Evolutionary conservation across 2,888 invertebrate genomes (phyloP), one percentile per base, ranked within the genome.

Genomic region (Campoplex capitator): DNA sequence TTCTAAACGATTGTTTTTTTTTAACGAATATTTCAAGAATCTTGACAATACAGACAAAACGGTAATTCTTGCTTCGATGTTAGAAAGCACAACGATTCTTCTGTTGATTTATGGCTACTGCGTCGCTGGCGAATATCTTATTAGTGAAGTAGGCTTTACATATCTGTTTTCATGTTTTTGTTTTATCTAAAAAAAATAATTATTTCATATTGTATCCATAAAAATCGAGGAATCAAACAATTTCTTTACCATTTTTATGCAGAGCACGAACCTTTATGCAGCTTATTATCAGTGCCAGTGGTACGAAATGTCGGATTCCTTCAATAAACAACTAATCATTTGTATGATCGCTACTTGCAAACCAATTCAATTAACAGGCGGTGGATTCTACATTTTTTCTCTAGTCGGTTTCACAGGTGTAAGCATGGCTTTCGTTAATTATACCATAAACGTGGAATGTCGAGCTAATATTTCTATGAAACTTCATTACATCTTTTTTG

Each of bases 61-160:
- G 13, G 70, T 84, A 11, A 75, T 86, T 13, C 32, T 88, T 8
- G 73, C 86, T 13, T 88, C 80, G 51, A 38, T 88, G 32, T 58
- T 83, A 13, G 83, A 86, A 23, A 81, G 81, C 23, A 18, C 76
- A 23, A 88, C 88, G 35, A 79, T 88, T 71, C 67, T 86, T 18
- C 70, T 86, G 65, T 28, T 88, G 78, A 84, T 88, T 54, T 88
- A 84, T 54, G 88, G 84, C 54, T 88, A 88, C 45, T 88, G 88
- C 80, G 77, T 82, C 28, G 88, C 88, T 4, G 88, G 88, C 48
- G 86, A 88, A 86, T 88, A 80, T 71, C 78, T 85, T 35, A 88
- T 85, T 56, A 42, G 28, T 38, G 88, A 88, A 83, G 88, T 88
- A 84, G 42, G 76, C 9, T 0, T 32, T 6, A 32, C 32, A n/a